These are phyloP conservation scores for Cistogaster globosa DNA, from an alignment of 2,888 invertebrate genomes.

Conservation along the genomic window DNA sequence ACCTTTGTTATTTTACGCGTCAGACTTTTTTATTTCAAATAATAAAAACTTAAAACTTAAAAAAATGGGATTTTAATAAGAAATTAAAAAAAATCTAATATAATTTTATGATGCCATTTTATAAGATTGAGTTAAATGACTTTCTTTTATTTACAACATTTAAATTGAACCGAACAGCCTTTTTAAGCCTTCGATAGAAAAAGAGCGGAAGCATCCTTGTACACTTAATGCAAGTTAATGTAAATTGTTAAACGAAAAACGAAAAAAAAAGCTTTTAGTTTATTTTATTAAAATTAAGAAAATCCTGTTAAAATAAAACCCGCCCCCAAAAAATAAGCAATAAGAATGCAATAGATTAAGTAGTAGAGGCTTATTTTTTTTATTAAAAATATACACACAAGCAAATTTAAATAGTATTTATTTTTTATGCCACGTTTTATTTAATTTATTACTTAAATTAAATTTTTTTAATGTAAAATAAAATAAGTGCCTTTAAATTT, in stretches of 20 bases:
- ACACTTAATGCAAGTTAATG: background rate
- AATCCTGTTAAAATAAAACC: conserved; percentile 22
- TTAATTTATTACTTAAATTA: conserved; percentile 21
- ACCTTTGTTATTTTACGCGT: too few species aligned
- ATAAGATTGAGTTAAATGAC: too few species aligned
- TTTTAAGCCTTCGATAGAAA: too few species aligned
- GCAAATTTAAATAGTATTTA: conserved; percentile 44
- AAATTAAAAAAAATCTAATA: too few species aligned
- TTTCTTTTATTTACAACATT: too few species aligned
- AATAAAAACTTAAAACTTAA: too few species aligned
- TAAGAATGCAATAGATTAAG: conserved; percentile 68
- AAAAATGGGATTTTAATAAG: too few species aligned
- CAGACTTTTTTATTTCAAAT: too few species aligned
- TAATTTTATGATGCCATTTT: too few species aligned
- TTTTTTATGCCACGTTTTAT: conserved; percentile 11
- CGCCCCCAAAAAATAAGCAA: conserved; percentile 25
- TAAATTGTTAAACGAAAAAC: background rate
- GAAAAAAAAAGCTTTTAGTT: conserved; percentile 33
- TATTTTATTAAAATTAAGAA: conserved; percentile 8
- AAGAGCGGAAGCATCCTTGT: background rate
- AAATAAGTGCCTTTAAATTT: conserved; percentile 39
- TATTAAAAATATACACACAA: conserved; percentile 22
- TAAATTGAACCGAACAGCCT: too few species aligned
- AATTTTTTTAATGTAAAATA: conserved; percentile 10
- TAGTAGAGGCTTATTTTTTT: conserved; percentile 68